Evolutionary conservation across 2,888 invertebrate genomes (phyloP), one percentile per base, ranked within the genome.

Genomic region (Leptinotarsa tumamoca): DNA sequence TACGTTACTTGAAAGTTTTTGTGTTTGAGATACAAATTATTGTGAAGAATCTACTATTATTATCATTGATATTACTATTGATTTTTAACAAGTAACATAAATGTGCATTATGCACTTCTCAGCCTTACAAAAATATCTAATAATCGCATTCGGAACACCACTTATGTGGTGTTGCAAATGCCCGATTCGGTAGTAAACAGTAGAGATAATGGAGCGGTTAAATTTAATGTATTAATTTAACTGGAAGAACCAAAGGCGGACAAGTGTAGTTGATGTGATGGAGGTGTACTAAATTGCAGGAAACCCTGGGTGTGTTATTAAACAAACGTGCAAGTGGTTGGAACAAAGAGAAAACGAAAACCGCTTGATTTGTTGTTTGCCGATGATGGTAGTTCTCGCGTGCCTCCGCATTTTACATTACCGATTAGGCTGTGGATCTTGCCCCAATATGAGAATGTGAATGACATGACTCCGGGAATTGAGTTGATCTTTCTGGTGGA

Each of bases 211-310:
- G 77, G 79, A 81, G 79, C 79, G 73, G 81, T 78, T 78, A 74
- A 81, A 80, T 78, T 72, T 79, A 79, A 81, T 78, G 80, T 80
- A 80, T 80, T 80, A 80, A 81, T 81, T 79, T 74, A 71, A 69
- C 78, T 73, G 76, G 52, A 72, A 75, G 49, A 77, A 80, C 76
- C 79, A 80, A 76, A 78, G 78, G 78, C 73, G 68, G 78, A 75
- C 80, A 79, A 76, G 78, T 80, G 78, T 78, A 70, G 75, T 74
- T 75, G 73, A 79, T 73, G 76, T 74, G 76, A 74, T 74, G 73
- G 69, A 78, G 78, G 76, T 79, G 78, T 76, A 75, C 75, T 79
- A 80, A 79, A 79, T 80, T 58, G 78, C 73, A 71, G 58, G 73
- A 70, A 70, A 67, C 77, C 7, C 72, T 52, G 68, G 74, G 70